These are phyloP conservation scores for Gortyna flavago DNA, from an alignment of 2,888 invertebrate genomes.

Conservation along the genomic window DNA sequence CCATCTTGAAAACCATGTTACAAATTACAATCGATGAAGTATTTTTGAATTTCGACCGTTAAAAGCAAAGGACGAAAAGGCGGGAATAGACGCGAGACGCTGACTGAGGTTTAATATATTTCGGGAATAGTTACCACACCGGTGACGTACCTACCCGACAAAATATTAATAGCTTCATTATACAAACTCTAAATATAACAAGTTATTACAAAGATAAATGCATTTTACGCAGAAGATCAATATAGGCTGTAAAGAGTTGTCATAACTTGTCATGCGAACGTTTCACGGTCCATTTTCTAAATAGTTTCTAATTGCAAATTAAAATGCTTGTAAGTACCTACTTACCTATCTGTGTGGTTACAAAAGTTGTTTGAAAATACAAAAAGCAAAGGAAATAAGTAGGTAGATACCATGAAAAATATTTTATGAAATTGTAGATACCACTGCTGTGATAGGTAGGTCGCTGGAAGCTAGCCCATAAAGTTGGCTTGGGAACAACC, in stretches of 20 bases:
- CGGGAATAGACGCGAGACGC: constrained; percentile 37
- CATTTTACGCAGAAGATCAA: constrained; percentile 47
- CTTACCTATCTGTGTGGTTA: not conserved
- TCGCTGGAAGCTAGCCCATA: not conserved
- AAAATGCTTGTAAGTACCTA: not conserved
- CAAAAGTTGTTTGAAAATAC: not conserved
- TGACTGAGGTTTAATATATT: constrained; percentile 72
- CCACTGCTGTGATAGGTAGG: not conserved
- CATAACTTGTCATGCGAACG: not conserved
- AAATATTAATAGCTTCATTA: constrained; percentile 82
- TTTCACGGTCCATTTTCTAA: constrained; percentile 23
- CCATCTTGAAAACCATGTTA: constrained; percentile 3
- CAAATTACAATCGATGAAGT: not conserved
- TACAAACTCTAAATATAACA: constrained; percentile 71
- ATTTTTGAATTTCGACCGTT: constrained; percentile 47
- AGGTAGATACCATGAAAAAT: not conserved
- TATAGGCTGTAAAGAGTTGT: constrained; percentile 11
- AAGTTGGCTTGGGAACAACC: not conserved
- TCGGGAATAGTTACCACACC: constrained; percentile 80
- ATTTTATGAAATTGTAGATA: not conserved
- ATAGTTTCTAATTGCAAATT: constrained; percentile 22
- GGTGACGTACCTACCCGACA: constrained; percentile 77
- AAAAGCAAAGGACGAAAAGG: constrained; percentile 47
- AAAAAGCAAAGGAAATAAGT: not conserved
- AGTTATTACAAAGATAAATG: constrained; percentile 64